Base-by-base conservation (phyloP, 2,888 invertebrate genomes). In the Erebia palarica region DNA sequence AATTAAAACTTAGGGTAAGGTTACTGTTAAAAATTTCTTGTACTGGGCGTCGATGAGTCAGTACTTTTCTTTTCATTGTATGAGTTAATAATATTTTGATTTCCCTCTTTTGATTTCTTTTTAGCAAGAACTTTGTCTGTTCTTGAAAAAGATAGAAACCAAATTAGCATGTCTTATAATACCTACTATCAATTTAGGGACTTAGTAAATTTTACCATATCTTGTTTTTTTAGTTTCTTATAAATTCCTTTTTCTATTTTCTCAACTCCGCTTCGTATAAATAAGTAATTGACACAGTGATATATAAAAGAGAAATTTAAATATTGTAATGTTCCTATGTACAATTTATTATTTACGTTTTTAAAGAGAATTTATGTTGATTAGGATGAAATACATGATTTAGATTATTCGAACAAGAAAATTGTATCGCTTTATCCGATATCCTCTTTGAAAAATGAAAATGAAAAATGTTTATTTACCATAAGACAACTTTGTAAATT, bases 311-410 rank as follows among this genome's bases (percentile, higher is more conserved):
- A 21, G 65, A 53, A 55, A 42, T 65, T 55, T 16, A 55, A 55
- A 53, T 64, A 53, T 64, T 53, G 16, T 65, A 65, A 65, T 65
- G 65, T 65, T 65, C 65, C 65, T 65, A 65, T 65, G 49, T 63
- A 14, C 55, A 53, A 16, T 16, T 65, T 65, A 65, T 65, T 65
- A 4, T 53, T 55, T 42, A 36, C 36, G 36, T 7, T 44, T 14
- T 1, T 13, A 1, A 13, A 57, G 4, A 21, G 11, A 16, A 16
- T 8, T 16, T 53, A 9, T 8, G 8, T 16, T 16, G 3, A 11
- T 60, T 44, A 42, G 44, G 60, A 16, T 60, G 44, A 60, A n/a
- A 44, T 60, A 60, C 16, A 8, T 42, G 36, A 42, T 21, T 13
- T 3, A 14, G 9, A 4, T 55, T 55, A 57, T 49, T 49, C 14